Evolutionary conservation across 2,113 vertebrate species (phyloP).

Genomic region (Bubo scandiacus): DNA sequence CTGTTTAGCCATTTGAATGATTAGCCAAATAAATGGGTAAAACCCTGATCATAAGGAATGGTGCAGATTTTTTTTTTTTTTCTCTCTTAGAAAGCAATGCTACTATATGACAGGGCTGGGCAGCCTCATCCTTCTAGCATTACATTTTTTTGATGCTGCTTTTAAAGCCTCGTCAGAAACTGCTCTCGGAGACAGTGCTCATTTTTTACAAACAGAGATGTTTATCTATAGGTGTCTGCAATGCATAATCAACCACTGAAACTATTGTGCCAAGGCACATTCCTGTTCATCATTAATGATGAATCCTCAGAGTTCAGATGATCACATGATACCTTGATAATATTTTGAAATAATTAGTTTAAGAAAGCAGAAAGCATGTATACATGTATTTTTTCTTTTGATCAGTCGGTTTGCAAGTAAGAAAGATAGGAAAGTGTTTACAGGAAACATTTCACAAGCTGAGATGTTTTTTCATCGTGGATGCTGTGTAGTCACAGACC

Average conservation of each 20-base stretch:
- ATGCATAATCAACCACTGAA: slow-evolving; percentile 54
- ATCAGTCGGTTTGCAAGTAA: slow-evolving; percentile 34
- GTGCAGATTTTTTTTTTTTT: slow-evolving; percentile 48
- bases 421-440: slow-evolving; percentile 1
- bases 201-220: slow-evolving; percentile 65
- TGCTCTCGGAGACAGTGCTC: slow-evolving; percentile 47
- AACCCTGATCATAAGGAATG: slow-evolving; percentile 76
- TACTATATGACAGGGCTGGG: slow-evolving; percentile 54
- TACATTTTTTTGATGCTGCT: slow-evolving; percentile 55
- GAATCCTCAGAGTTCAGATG: slow-evolving; percentile 56
- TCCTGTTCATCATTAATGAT: slow-evolving; percentile 54
- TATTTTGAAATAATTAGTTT: slow-evolving; percentile 61
- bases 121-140: slow-evolving; percentile 55
- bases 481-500: slow-evolving; percentile 19
- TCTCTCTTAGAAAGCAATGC: slow-evolving; percentile 60
- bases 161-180: slow-evolving; percentile 57
- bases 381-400: neutral
- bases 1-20: slow-evolving; percentile 84
- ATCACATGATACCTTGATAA: slow-evolving; percentile 43
- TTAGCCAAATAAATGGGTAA: slow-evolving; percentile 79
- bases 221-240: slow-evolving; percentile 64
- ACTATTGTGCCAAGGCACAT: slow-evolving; percentile 61
- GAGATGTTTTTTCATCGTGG: slow-evolving; percentile 19
- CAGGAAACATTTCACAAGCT: slow-evolving; percentile 33
- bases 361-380: slow-evolving; percentile 33